Evolutionary conservation across 2,797 vertebrate species (phyloP), one percentile per base, ranked within the genome.

Genomic region (Darevskia mixta): DNA sequence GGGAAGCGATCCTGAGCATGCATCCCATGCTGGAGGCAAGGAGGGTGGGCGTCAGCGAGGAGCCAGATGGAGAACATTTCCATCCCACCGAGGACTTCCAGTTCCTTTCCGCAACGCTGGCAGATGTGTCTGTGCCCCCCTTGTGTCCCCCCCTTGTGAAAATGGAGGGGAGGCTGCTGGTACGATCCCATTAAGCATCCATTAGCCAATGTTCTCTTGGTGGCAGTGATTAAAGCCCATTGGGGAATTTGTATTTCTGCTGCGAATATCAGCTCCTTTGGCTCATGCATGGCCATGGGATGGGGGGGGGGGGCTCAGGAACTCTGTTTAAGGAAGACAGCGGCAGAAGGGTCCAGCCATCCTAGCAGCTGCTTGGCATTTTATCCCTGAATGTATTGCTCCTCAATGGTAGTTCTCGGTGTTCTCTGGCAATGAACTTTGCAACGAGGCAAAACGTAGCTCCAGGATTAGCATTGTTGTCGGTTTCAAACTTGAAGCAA

Each of bases 261-360:
- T 32, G n/a, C 73, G 71, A 0, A 0, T 80, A 11, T n/a, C 79
- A 72, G 20, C 73, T 88, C 0, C 66, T 43, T 43, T 4, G 0
- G 85, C 49, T 15, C 79, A 78, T 71, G 27, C 5, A 2, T 41
- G 64, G 69, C 4, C 23, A 58, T 4, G 1, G 29, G 35, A 41
- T 64, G 61, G 25, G 0, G 1, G 0, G 2, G 0, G 0, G 66
- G 73, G 49, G 49, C 13, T 55, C 13, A 55, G 49, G 49, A 55
- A 55, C 13, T 55, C 49, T 55, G 49, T 55, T 55, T 55, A 55
- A 55, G 49, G 49, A 55, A 55, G n/a, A 35, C 13, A 2, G n/a
- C 1, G 4, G 71, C 0, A 0, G 3, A 43, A 71, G 45, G 78
- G 64, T n/a, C 38, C 1, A 0, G 0, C 81, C 72, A 64, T 5